These are phyloP conservation scores for Odontamblyopus rebecca DNA, from an alignment of 2,797 vertebrate species.

Conservation along the genomic window DNA sequence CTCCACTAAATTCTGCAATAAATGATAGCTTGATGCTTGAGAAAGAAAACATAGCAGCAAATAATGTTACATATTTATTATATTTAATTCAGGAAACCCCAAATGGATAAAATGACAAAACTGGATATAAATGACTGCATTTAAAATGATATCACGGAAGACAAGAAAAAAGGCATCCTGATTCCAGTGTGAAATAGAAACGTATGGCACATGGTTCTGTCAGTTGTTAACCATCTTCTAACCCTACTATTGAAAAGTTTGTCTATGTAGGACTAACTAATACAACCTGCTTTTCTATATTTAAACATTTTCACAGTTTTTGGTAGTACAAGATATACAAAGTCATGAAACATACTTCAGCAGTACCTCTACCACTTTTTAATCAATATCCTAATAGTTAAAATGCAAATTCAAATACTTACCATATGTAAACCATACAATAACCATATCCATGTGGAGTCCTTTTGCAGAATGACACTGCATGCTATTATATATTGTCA, in stretches of 20 bases:
- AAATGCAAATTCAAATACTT: conserved; percentile 18
- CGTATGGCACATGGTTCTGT: conserved; percentile 50
- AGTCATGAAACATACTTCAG: conserved; percentile 45
- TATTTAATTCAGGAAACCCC: conserved; percentile 60
- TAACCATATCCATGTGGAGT: neutral
- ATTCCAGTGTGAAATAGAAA: conserved; percentile 36
- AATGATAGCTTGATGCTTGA: neutral
- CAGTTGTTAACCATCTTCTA: conserved; percentile 1
- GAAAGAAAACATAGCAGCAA: neutral
- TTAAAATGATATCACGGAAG: conserved; percentile 41
- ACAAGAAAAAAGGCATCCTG: conserved; percentile 26
- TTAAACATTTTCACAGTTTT: conserved; percentile 61
- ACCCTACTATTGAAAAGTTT: conserved; percentile 20
- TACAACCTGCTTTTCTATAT: conserved; percentile 25
- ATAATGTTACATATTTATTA: conserved; percentile 30
- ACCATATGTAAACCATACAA: neutral
- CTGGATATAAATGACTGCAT: conserved; percentile 47
- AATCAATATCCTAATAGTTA: conserved; percentile 16
- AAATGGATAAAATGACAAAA: conserved; percentile 55
- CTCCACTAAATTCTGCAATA: neutral
- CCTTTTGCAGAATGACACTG: neutral
- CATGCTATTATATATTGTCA: conserved; percentile 26
- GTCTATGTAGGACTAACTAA: conserved; percentile 29
- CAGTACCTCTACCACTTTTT: conserved; percentile 58
- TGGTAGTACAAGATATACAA: conserved; percentile 44